These are phyloP conservation scores for Sinopyrophorus schimmeli DNA, from an alignment of 2,888 invertebrate genomes.

Conservation along the genomic window DNA sequence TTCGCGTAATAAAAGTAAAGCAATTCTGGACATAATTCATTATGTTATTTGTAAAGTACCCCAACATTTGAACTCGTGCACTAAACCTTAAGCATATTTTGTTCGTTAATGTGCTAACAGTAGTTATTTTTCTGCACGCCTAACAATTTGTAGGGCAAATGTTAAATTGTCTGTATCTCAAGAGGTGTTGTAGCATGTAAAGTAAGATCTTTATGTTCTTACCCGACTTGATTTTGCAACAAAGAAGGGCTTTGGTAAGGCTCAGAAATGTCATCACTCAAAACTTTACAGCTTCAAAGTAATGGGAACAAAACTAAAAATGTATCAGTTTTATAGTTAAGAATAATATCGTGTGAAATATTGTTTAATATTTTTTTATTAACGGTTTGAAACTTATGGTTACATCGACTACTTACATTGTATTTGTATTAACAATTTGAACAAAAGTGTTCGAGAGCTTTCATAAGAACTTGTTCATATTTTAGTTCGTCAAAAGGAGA, in stretches of 20 bases:
- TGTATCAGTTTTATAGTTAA: too few relatives aligned
- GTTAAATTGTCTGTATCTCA: conserved; percentile 15
- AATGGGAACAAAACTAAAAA: too few relatives aligned
- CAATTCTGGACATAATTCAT: conserved; percentile 41
- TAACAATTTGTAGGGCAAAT: conserved; percentile 6
- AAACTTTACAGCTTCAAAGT: too few relatives aligned
- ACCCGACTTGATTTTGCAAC: conserved; percentile 26
- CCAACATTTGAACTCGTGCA: conserved; percentile 35
- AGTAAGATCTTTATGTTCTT: conserved; percentile 18
- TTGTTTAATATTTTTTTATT: too few relatives aligned
- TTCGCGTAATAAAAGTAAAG: conserved; percentile 36
- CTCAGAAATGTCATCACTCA: too few relatives aligned
- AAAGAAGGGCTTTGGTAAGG: conserved; percentile 21
- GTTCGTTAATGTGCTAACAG: conserved; percentile 15
- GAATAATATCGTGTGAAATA: too few relatives aligned
- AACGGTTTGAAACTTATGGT: too few relatives aligned
- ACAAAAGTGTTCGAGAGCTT: too few relatives aligned
- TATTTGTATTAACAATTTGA: too few relatives aligned
- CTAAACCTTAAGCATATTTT: conserved; percentile 21
- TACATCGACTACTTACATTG: too few relatives aligned
- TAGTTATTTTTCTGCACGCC: conserved; percentile 15
- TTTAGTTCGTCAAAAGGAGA: too few relatives aligned
- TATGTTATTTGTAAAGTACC: conserved; percentile 40
- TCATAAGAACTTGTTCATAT: too few relatives aligned
- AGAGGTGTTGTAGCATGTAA: conserved; percentile 13